phyloP scores from a whole-genome alignment of 2,113 vertebrate species.

The Lynx canadensis region DNA sequence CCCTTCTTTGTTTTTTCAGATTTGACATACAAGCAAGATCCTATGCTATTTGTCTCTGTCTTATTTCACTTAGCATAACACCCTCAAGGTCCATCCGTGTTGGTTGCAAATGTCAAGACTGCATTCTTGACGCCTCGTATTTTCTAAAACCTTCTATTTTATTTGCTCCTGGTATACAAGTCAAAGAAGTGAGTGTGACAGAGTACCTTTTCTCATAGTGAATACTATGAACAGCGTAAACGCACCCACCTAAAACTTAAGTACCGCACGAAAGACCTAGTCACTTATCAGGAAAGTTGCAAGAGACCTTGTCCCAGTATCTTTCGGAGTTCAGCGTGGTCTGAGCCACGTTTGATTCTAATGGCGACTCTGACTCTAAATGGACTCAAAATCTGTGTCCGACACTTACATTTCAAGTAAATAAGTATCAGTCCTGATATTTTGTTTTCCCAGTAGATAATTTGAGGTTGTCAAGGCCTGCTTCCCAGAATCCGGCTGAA shows the following conservation, averaged over 20 bases:
- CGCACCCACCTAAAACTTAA: neutral
- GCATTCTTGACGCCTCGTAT: neutral
- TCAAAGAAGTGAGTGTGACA: neutral
- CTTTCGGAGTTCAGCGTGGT: neutral
- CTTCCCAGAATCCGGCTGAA: neutral
- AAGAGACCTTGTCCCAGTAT: neutral
- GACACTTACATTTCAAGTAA: neutral
- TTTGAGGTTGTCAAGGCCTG: neutral
- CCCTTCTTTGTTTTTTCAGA: no score
- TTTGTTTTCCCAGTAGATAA: neutral
- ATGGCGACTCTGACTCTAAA: neutral
- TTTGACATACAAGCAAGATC: no score
- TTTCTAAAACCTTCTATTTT: neutral
- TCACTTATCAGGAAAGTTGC: neutral
- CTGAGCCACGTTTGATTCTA: neutral
- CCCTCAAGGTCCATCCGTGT: neutral
- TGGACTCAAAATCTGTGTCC: neutral
- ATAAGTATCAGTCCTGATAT: neutral
- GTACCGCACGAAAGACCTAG: rapidly evolving
- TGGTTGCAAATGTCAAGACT: neutral
- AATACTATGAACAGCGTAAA: neutral
- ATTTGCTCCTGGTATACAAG: neutral
- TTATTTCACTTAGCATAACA: no score
- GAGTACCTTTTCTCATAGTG: neutral
- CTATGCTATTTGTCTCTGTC: no score